phyloP scores from a whole-genome alignment of 1,140 invertebrate genomes.

The Pseudomyrmex concolor region DNA sequence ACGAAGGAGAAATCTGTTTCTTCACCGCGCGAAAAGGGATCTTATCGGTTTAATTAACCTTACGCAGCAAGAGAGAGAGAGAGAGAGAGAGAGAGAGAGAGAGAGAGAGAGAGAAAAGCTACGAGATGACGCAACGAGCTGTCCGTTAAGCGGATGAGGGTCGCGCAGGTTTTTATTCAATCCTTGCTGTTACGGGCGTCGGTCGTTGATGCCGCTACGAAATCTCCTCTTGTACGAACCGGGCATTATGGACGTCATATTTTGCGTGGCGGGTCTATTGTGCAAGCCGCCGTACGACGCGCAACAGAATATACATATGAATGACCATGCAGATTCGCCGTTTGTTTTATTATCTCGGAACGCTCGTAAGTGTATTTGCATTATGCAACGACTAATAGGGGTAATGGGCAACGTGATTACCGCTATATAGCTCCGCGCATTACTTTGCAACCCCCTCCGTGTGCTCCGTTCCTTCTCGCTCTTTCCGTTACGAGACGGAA shows the following conservation, averaged over 20 bases:
- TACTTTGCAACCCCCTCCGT: conserved; percentile 62
- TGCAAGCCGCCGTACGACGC: conserved; percentile 31
- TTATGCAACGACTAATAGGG: conserved; percentile 81
- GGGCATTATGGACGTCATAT: conserved; percentile 55
- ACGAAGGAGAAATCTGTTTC: conserved; percentile 68
- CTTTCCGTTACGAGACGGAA: conserved; percentile 49
- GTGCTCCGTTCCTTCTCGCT: background rate
- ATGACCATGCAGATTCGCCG: conserved; percentile 76
- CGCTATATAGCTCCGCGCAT: conserved; percentile 57
- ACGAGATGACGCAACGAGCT: conserved; percentile 28
- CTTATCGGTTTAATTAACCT: conserved; percentile 80
- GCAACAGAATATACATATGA: conserved; percentile 75
- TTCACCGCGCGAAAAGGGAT: conserved; percentile 65
- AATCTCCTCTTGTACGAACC: conserved; percentile 14
- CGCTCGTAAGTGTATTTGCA: conserved; percentile 77
- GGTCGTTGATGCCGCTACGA: conserved; percentile 4
- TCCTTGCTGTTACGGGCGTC: conserved; percentile 64
- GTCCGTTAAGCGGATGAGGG: conserved; percentile 19
- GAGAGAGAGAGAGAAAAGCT: no score
- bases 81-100: no score
- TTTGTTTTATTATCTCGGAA: conserved; percentile 82
- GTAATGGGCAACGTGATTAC: conserved; percentile 81
- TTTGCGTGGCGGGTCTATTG: conserved; percentile 57
- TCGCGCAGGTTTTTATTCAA: conserved; percentile 65
- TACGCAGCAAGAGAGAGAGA: conserved; percentile 13